Conservation (phyloP, 30 jellyfish, hydroid and myxozoan genomes). For the Cassiopea andromeda region DNA sequence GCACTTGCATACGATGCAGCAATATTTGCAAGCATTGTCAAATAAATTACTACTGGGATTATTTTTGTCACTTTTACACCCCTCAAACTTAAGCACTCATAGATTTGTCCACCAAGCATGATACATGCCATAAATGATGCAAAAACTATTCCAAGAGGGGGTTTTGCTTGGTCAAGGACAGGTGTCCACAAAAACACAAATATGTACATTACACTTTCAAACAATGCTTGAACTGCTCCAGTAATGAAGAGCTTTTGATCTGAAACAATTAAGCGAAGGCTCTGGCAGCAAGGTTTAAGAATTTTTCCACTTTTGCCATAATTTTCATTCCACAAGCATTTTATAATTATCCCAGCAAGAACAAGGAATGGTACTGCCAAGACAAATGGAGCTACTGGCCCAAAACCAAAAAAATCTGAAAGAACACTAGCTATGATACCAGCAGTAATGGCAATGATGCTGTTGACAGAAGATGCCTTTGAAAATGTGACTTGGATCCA, state of each 20-base stretch:
- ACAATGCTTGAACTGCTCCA: constrained; percentile 94
- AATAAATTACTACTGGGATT: constrained; percentile 70
- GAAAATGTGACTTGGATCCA: constrained; percentile 90
- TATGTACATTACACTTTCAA: constrained; percentile 96
- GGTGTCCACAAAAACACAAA: constrained; percentile 99
- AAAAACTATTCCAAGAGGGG: constrained; percentile 95
- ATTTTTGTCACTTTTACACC: constrained; percentile 50
- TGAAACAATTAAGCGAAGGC: constrained; percentile 72
- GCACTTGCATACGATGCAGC: constrained; percentile 93
- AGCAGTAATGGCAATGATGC: constrained; percentile 89
- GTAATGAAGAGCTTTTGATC: constrained; percentile 74
- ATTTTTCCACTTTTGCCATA: constrained; percentile 83
- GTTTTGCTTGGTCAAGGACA: constrained; percentile 87
- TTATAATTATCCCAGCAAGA: constrained; percentile 84
- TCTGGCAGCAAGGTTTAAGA: constrained; percentile 83
- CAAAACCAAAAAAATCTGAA: constrained; percentile 87
- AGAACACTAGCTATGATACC: constrained; percentile 84
- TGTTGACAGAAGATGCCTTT: constrained; percentile 82
- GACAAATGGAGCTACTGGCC: constrained; percentile 96
- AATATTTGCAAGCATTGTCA: constrained; percentile 82
- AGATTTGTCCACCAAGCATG: constrained; percentile 83
- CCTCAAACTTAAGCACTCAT: constrained; percentile 40
- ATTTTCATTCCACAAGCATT: constrained; percentile 88
- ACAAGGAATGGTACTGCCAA: constrained; percentile 86
- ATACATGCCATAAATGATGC: constrained; percentile 93